These are phyloP conservation scores for Catamblyrhynchus diadema DNA, from an alignment of 2,797 vertebrate genomes.

Conservation along the genomic window DNA sequence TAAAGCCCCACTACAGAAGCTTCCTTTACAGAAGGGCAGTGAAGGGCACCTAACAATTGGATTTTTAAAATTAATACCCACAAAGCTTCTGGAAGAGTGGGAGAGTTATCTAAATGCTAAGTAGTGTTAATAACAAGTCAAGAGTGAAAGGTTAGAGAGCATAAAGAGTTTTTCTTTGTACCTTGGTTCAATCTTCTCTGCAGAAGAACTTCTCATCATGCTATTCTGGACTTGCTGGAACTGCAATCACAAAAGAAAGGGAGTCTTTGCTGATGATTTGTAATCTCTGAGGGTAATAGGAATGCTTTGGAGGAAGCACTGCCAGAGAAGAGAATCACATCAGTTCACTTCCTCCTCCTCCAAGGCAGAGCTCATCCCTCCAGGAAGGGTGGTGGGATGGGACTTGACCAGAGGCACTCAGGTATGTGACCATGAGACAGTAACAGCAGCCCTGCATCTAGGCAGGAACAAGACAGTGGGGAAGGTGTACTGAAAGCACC, in stretches of 20 bases:
- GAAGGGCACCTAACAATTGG: background rate
- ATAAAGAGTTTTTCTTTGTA: conserved; percentile 48
- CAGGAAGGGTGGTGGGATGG: background rate
- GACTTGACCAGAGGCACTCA: background rate
- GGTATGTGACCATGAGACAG: background rate
- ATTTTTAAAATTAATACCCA: background rate
- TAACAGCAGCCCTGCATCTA: background rate
- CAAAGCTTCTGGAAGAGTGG: background rate
- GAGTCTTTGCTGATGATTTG: background rate
- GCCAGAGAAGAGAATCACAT: background rate
- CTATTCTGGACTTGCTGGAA: conserved; percentile 94
- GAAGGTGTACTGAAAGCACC: background rate
- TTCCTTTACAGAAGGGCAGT: background rate
- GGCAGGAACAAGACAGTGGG: background rate
- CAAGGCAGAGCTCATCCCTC: background rate
- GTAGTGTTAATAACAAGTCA: background rate
- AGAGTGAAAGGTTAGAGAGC: background rate
- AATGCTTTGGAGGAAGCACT: background rate
- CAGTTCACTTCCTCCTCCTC: background rate
- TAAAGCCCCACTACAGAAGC: background rate
- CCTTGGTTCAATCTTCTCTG: conserved; percentile 93
- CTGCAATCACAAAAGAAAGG: conserved; percentile 72
- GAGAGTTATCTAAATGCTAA: conserved; percentile 14
- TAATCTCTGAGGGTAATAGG: background rate
- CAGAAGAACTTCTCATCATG: conserved; percentile 88